Evolutionary conservation across 2,888 invertebrate species (phyloP), one percentile per base, ranked within the genome.

Genomic region (Sturmia bella): DNA sequence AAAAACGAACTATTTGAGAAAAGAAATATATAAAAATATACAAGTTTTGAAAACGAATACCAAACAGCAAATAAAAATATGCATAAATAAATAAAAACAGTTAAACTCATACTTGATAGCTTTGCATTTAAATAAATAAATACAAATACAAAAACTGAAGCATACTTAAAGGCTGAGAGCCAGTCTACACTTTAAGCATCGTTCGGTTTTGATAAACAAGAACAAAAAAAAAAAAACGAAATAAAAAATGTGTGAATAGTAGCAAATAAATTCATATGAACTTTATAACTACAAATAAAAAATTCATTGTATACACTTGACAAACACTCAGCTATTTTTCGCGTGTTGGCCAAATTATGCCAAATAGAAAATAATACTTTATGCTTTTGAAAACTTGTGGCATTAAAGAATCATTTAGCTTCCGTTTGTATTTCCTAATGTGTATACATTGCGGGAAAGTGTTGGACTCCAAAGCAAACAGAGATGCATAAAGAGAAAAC

Each of bases 141-240:
- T 37, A 27, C n/a, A n/a, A 27, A 27, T 4, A 27, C 3, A 70
- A 72, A 76, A 61, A 56, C 19, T 72, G 21, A 50, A 80, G 80
- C 43, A 68, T 76, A 76, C 75, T 80, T 80, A 50, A 69, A 54
- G 75, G 70, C 57, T 70, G 39, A 75, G 66, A 59, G 50, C 45
- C 15, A 57, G 52, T 45, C 43, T n/a, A 69, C 76, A 57, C 32
- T 63, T 50, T 21, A 57, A 70, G 64, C 27, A 41, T 52, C 39
- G 39, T 43, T 27, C 24, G 15, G 13, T 43, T 43, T 19, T 19
- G 12, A 21, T 19, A 50, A 12, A 64, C 37, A 45, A 39, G 12
- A 13, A 39, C 56, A 17, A 50, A 57, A 39, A 15, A 13, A 24
- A 56, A 17, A 43, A 59, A 59, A 17, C 12, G 9, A 39, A 9